phyloP scores from a whole-genome alignment of 2,797 vertebrate genomes.

The Gymnoscopelus braueri region DNA sequence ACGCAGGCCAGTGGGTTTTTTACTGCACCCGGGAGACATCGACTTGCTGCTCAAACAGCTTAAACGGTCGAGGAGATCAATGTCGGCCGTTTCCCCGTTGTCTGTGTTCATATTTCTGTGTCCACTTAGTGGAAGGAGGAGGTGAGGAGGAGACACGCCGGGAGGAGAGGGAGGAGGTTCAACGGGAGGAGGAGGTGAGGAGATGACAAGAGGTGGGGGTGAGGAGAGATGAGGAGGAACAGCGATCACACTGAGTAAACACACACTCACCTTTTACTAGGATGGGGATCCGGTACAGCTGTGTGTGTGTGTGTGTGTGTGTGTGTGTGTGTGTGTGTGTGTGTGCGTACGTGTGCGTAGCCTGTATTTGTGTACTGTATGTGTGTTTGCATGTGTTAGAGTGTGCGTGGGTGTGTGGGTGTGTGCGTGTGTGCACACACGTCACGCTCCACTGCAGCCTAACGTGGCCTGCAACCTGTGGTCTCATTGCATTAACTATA shows the following conservation, averaged over 20 bases:
- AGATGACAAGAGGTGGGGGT: too few species aligned
- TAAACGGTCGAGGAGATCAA: slow-evolving; percentile 49
- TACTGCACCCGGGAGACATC: slow-evolving; percentile 32
- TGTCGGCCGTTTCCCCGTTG: slow-evolving; percentile 15
- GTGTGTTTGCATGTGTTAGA: slow-evolving; percentile 13
- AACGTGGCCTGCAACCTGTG: slow-evolving; percentile 3
- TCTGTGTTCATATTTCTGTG: slow-evolving; percentile 40
- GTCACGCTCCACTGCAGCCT: slow-evolving; percentile 5
- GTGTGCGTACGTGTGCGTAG: not conserved
- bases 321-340: not conserved
- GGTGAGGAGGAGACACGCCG: not conserved
- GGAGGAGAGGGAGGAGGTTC: not conserved
- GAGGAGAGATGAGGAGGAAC: not conserved
- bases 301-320: not conserved
- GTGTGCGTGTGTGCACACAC: slow-evolving; percentile 13
- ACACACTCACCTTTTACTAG: slow-evolving; percentile 39
- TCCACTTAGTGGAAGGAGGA: slow-evolving; percentile 3
- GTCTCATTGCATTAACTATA: slow-evolving; percentile 9
- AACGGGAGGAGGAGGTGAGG: not conserved
- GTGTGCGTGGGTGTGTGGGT: slow-evolving; percentile 23
- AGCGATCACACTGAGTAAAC: slow-evolving; percentile 45
- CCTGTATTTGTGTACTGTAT: slow-evolving; percentile 1
- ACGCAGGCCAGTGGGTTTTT: slow-evolving; percentile 24
- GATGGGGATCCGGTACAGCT: slow-evolving; percentile 43
- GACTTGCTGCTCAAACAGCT: slow-evolving; percentile 35